phyloP scores from a whole-genome alignment of 2,113 vertebrate genomes.

The Takifugu bimaculatus region DNA sequence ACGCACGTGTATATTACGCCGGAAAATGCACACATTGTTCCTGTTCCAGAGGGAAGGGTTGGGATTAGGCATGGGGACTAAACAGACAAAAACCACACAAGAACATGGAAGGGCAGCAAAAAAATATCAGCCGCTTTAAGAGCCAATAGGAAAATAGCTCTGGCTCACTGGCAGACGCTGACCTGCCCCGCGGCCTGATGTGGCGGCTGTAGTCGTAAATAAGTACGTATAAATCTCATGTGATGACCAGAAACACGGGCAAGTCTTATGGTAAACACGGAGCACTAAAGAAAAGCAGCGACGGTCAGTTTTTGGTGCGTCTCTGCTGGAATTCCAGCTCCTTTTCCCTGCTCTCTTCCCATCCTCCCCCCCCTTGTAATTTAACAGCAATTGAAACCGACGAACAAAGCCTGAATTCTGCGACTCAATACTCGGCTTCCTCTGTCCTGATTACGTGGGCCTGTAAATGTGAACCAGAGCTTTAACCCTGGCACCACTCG shows the following conservation, averaged over 20 bases:
- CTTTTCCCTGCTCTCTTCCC: background rate
- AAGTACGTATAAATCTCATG: constrained; percentile 39
- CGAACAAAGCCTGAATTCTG: too few species aligned
- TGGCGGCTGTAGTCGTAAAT: constrained; percentile 28
- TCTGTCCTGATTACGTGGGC: too few species aligned
- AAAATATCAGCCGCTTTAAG: too few species aligned
- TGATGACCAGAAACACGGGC: constrained; percentile 35
- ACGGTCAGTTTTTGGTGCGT: background rate
- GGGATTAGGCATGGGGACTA: too few species aligned
- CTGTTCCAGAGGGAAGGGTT: too few species aligned
- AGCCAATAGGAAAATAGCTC: background rate
- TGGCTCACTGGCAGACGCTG: constrained; percentile 33
- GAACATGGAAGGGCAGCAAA: too few species aligned
- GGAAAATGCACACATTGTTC: too few species aligned
- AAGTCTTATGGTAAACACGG: background rate
- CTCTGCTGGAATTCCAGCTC: background rate
- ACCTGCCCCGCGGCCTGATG: constrained; percentile 23
- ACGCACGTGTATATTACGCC: too few species aligned
- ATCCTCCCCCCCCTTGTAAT: background rate
- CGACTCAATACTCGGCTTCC: too few species aligned
- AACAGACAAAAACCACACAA: too few species aligned
- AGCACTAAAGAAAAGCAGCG: background rate
- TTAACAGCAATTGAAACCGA: background rate
- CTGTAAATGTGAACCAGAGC: too few species aligned
- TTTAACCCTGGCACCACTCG: background rate